Evolutionary conservation across 2,888 invertebrate genomes (phyloP).

Genomic region (Sinopyrophorus schimmeli): DNA sequence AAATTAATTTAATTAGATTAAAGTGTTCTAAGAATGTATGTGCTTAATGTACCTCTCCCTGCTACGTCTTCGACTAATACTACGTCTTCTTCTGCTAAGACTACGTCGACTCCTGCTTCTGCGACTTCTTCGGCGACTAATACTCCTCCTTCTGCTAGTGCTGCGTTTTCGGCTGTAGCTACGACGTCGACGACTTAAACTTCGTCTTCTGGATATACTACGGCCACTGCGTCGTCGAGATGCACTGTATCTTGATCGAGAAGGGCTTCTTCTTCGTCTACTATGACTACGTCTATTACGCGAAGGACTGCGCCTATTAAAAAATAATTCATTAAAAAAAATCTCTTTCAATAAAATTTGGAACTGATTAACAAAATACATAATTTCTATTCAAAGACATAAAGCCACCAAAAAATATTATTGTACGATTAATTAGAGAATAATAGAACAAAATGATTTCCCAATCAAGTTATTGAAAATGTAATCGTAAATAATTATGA

Average conservation of each 20-base stretch:
- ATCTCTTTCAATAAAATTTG: no score
- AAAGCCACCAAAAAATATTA: no score
- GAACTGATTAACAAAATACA: no score
- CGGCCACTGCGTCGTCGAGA: slow-evolving; percentile 46
- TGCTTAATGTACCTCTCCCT: slow-evolving; percentile 42
- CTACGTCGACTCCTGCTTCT: slow-evolving; percentile 44
- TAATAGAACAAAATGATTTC: no score
- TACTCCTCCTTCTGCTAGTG: slow-evolving; percentile 45
- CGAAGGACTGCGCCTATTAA: slow-evolving; percentile 48
- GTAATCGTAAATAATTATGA: no score
- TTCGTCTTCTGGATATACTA: slow-evolving; percentile 48
- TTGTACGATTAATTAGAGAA: no score
- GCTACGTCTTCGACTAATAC: slow-evolving; percentile 48
- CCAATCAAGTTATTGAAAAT: no score
- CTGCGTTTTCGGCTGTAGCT: slow-evolving; percentile 44
- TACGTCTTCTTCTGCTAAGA: slow-evolving; percentile 51
- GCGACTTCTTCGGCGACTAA: slow-evolving; percentile 47
- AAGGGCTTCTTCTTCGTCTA: slow-evolving; percentile 46
- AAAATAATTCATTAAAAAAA: no score
- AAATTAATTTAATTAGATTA: slow-evolving; percentile 3
- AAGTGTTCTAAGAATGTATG: not conserved
- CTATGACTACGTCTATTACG: slow-evolving; percentile 49
- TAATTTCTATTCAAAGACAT: no score
- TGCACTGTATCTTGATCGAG: slow-evolving; percentile 39
- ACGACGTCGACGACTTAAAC: slow-evolving; percentile 46